Evolutionary conservation across 1,140 invertebrate genomes (phyloP).

Genomic region (Neomicropteryx cornuta): DNA sequence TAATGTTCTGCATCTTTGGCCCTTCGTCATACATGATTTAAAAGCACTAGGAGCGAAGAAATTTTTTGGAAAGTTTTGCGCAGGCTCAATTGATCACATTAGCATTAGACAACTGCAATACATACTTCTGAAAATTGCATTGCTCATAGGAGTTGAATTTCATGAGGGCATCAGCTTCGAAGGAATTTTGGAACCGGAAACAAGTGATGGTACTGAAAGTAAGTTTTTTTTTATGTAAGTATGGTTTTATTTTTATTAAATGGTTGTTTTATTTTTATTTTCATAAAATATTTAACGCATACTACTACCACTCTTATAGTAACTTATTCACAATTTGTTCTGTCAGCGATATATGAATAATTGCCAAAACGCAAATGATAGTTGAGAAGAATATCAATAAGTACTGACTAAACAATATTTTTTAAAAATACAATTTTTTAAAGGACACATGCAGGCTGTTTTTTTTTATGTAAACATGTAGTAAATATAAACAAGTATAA

Average conservation of each 20-base stretch:
- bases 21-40: conserved; percentile 95
- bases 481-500: no score
- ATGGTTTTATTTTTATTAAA: conserved; percentile 4
- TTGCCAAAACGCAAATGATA: no score
- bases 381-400: no score
- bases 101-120: conserved; percentile 95
- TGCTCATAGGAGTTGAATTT: conserved; percentile 93
- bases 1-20: conserved; percentile 98
- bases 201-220: conserved; percentile 55
- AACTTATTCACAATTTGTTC: no score
- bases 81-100: conserved; percentile 96
- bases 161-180: conserved; percentile 90
- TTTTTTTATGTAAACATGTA: no score
- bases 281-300: conserved; percentile 3
- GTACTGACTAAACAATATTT: no score
- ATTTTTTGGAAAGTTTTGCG: conserved; percentile 99
- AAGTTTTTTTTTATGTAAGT: conserved; percentile 32
- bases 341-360: no score
- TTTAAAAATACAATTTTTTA: no score
- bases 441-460: no score
- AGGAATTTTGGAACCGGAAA: conserved; percentile 66
- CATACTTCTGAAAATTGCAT: conserved; percentile 89
- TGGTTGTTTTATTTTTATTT: conserved; percentile 9
- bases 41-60: conserved; percentile 92
- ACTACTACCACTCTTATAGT: no score